Conservation (phyloP, 1,140 invertebrate genomes). For the Halesus radiatus region DNA sequence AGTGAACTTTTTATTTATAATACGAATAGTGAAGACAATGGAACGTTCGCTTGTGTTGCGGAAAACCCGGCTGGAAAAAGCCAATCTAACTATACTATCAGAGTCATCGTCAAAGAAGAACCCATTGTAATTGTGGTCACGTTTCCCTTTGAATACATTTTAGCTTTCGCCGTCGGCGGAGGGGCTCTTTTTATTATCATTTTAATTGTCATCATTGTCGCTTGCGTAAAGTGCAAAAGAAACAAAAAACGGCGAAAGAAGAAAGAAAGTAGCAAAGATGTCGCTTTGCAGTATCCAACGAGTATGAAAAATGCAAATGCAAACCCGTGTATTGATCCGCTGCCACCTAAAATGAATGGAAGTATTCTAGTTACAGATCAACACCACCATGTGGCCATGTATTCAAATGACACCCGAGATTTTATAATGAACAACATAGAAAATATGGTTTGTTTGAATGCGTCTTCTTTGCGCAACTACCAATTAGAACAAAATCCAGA, state of each 20-base stretch:
- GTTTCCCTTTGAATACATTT: constrained; percentile 77
- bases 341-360: constrained; percentile 64
- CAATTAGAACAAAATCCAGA: constrained; percentile 80
- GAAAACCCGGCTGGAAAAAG: constrained; percentile 85
- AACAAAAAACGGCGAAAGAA: constrained; percentile 71
- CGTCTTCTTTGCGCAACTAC: constrained; percentile 68
- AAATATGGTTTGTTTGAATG: constrained; percentile 50
- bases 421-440: constrained; percentile 56
- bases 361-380: constrained; percentile 67
- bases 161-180: constrained; percentile 75
- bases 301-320: constrained; percentile 64
- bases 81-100: constrained; percentile 83
- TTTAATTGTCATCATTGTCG: constrained; percentile 74
- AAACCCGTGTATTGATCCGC: constrained; percentile 57
- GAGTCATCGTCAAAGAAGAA: constrained; percentile 80
- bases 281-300: constrained; percentile 68
- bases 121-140: constrained; percentile 75
- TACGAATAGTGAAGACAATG: constrained; percentile 81
- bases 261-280: constrained; percentile 69
- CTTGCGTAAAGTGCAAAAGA: constrained; percentile 74
- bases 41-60: constrained; percentile 84
- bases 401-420: constrained; percentile 59
- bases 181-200: constrained; percentile 74
- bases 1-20: constrained; percentile 84
- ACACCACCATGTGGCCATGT: constrained; percentile 66